Base-by-base conservation (phyloP, 2,113 vertebrate species). In the Clupea harengus region DNA sequence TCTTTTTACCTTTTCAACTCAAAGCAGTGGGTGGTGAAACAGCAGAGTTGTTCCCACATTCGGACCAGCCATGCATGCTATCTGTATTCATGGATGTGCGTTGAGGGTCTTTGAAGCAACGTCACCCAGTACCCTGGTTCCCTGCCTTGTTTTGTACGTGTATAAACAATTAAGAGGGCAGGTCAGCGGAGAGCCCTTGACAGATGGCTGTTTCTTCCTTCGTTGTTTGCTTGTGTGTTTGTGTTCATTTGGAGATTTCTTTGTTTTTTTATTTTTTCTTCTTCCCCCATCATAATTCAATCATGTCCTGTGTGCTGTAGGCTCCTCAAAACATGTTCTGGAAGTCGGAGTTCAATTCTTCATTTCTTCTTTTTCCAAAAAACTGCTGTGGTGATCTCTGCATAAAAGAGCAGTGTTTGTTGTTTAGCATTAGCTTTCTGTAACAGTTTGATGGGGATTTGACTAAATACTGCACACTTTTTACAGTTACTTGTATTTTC, bases 401-500 rank as follows among this genome's bases (percentile, higher is more conserved):
- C 60, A 28, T 90, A 32, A 78, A 78, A 6, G n/a, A 39, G 72
- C n/a, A 39, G 72, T 39, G 15, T 2, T 78, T 39, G 9, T 78
- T 78, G 28, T 78, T 44, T 13, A 2, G 13, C 39, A 49, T 11
- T 28, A 39, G 72, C 72, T 78, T 78, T 78, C 72, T 78, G 91
- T 92, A 75, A 39, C 20, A 45, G 72, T 81, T 44, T 78, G 25
- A 72, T 90, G 90, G 85, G 91, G 88, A 92, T 90, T 90, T 90
- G 85, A 92, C 82, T 46, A 90, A 86, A 89, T 92, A 91, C 88
- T 89, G 89, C 89, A 93, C 88, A 90, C 49, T 57, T 88, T 89
- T 88, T 86, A 88, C 89, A 88, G 91, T 92, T 87, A 91, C 87
- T 87, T 93, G 91, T 93, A 89, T 92, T 92, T 92, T 91, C 92